Conservation (phyloP, 1,140 invertebrate genomes). For the Lepidostoma basale region DNA sequence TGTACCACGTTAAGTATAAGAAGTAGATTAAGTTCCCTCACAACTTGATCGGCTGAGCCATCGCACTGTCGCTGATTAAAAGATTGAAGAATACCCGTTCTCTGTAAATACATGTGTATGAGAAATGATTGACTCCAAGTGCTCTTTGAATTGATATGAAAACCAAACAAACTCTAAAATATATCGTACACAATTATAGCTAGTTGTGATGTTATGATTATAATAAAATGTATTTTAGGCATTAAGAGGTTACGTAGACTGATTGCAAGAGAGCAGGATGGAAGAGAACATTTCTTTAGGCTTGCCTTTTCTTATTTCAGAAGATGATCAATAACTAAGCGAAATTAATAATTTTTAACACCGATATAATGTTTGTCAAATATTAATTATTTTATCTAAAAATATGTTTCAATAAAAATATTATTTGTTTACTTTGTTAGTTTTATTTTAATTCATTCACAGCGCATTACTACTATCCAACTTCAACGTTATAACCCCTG, state of each 20-base stretch:
- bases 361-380: conserved; percentile 27
- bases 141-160: conserved; percentile 32
- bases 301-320: conserved; percentile 33
- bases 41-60: neutral
- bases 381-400: conserved; percentile 29
- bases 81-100: conserved; percentile 3
- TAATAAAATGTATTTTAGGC: conserved; percentile 29
- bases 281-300: conserved; percentile 28
- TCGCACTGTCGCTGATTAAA: conserved; percentile 7
- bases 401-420: conserved; percentile 34
- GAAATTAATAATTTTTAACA: conserved; percentile 31
- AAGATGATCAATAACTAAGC: conserved; percentile 29
- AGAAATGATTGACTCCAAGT: conserved; percentile 35
- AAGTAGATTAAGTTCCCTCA: conserved; percentile 2
- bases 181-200: conserved; percentile 25
- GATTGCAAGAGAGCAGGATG: conserved; percentile 21
- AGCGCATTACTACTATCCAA: too few relatives aligned
- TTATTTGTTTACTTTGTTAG: conserved; percentile 34
- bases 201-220: conserved; percentile 28
- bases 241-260: conserved; percentile 30
- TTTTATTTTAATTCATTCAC: too few relatives aligned
- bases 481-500: too few relatives aligned
- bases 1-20: neutral
- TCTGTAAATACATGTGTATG: conserved; percentile 35
- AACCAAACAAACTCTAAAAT: conserved; percentile 25